phyloP scores from a whole-genome alignment of 2,113 vertebrate species.

The Brachypteracias leptosomus region DNA sequence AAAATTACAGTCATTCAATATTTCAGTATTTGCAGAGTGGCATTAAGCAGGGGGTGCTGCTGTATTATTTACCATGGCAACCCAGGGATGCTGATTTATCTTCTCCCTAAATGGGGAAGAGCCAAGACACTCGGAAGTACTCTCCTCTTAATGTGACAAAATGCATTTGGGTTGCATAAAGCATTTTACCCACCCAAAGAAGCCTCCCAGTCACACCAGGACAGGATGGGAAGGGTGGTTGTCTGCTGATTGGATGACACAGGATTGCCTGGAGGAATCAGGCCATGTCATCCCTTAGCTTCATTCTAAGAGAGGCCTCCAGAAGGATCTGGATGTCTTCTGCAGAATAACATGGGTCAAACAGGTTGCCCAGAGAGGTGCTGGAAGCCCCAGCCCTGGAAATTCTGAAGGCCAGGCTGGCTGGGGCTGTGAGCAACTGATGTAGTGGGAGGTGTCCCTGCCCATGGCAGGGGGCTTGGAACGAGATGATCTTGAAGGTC shows the following conservation, averaged over 20 bases:
- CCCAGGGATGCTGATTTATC: constrained; percentile 16
- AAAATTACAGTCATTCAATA: constrained; percentile 32
- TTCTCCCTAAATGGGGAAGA: background rate
- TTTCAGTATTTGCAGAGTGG: constrained; percentile 2
- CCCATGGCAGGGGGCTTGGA: no score
- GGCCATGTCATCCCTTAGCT: background rate
- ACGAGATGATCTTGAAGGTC: no score
- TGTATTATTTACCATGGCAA: constrained; percentile 40
- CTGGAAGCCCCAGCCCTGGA: no score
- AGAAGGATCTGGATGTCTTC: background rate
- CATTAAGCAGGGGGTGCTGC: background rate
- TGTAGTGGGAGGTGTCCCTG: no score
- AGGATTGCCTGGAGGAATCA: background rate
- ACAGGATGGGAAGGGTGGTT: background rate
- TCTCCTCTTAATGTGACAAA: background rate
- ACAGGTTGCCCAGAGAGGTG: no score
- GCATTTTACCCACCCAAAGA: background rate
- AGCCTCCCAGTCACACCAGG: background rate
- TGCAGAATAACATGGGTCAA: background rate
- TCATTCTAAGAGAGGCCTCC: background rate
- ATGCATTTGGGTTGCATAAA: background rate
- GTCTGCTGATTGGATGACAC: background rate
- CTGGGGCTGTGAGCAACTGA: no score
- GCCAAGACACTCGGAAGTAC: background rate
- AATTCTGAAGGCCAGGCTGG: no score